A percentile compares a stretch with the other conserved stretches of the same genome.
phyloP scores from a whole-genome alignment of 2,113 vertebrate genomes.

The Eudyptes chrysolophus region DNA sequence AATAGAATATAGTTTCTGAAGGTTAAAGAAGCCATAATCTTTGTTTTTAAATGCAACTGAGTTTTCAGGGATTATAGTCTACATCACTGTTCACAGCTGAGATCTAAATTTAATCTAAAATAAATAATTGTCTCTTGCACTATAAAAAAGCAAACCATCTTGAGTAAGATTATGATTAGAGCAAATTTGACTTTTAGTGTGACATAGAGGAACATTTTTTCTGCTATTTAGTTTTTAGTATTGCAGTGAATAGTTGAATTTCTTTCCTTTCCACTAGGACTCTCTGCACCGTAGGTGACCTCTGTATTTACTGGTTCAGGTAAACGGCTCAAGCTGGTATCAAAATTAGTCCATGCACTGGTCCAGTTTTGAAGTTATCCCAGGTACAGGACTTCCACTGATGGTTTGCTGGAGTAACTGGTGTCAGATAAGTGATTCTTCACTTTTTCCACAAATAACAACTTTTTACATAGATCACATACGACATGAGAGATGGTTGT shows the following conservation, averaged over 20 bases:
- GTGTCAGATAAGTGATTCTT: background rate
- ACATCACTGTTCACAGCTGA: constrained; percentile 2
- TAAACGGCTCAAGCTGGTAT: background rate
- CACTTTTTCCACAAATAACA: background rate
- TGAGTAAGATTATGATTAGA: constrained; percentile 4
- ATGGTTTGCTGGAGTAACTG: background rate
- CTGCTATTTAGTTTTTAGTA: constrained; percentile 29
- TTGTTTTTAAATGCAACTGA: constrained; percentile 35
- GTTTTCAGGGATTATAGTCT: constrained; percentile 42
- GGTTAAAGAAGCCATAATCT: constrained; percentile 56
- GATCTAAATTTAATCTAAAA: constrained; percentile 51
- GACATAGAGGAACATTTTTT: constrained; percentile 31
- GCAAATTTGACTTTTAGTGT: constrained; percentile 17
- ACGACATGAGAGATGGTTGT: background rate
- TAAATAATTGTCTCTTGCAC: constrained; percentile 16
- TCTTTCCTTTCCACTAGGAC: background rate
- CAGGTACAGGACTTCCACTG: background rate
- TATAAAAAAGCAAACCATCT: constrained; percentile 25
- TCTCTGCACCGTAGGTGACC: background rate
- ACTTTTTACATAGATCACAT: background rate
- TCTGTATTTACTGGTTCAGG: background rate
- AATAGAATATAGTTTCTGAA: constrained; percentile 49
- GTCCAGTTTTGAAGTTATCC: background rate
- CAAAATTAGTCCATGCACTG: background rate
- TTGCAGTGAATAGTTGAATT: background rate